Evolutionary conservation across 2,113 vertebrate genomes (phyloP), one percentile per base, ranked within the genome.

Genomic region (Equus przewalskii): DNA sequence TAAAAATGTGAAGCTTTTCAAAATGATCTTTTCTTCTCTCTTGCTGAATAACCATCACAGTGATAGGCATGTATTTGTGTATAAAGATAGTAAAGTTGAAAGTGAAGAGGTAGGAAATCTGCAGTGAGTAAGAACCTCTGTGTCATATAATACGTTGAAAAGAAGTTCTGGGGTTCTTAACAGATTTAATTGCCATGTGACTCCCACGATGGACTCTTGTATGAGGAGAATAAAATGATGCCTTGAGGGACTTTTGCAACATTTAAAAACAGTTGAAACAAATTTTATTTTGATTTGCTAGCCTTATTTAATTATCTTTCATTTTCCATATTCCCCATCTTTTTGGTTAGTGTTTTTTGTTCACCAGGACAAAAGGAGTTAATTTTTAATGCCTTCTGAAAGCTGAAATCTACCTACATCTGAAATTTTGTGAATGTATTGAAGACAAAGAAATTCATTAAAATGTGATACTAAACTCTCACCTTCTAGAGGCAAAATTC

Each of bases 1-100:
- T 60, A 81, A 93, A 81, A 91, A 83, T 18, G 60, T 51, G 56
- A 95, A 85, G 33, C 7, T 92, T 84, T 97, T 85, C 51, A 64
- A 65, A 83, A 7, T 86, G n/a, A 6, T 86, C 22, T 93, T 81
- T 79, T 51, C 13, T 6, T 62, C 12, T 86, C 14, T 82, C 5
- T 36, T 41, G 21, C 58, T 54, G 62, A 76, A 26, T 81, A 85
- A 70, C 33, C 36, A 87, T 94, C 10, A 22, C 6, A 82, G 49
- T 51, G 49, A 36, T 83, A 83, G 36, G 33, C 5, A 1, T 58
- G 44, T 44, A 60, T 75, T 93, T 78, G 7, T 87, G 70, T 10
- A 7, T 92, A 78, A 94, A 92, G n/a, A 21, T 33, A 84, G 36
- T 41, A 64, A 86, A 80, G 22, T 79, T 87, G 26, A 46, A 41